Base-by-base conservation (phyloP, 2,888 invertebrate species). In the Stictocephala bisonia region DNA sequence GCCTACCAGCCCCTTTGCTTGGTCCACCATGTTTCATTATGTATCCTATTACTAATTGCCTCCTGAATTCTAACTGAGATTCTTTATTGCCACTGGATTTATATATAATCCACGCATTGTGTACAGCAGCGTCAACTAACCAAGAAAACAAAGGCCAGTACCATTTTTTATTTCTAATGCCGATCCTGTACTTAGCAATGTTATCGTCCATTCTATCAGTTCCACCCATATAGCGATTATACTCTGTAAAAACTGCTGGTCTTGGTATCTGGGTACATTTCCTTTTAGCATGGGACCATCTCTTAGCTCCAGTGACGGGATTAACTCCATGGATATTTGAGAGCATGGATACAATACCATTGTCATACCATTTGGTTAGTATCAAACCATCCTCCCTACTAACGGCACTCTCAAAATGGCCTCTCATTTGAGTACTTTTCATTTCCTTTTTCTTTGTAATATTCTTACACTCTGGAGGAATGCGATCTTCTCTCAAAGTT, bases 351-450 rank as follows among this genome's bases (percentile, higher is more conserved):
- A 82, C 80, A 22, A 80, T 77, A 64, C 74, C 73, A 71, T 81
- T 82, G 60, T 82, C 80, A 71, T 78, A 74, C 80, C 79, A 82
- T 67, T 76, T 76, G 18, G 76, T 75, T 29, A 77, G 41, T 58
- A 78, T 13, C 44, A 80, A 77, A n/a, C 74, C 74, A 50, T 72
- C 68, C 24, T 70, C 58, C 35, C 75, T 41, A 53, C 71, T 70
- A 50, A 72, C 60, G 13, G 58, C 60, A 50, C 35, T 35, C 68
- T 69, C 73, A 58, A 69, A 73, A 64, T 72, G 27, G 2, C 72
- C 73, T 68, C 64, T 60, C 48, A 50, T 29, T 41, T 70, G 4
- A 2, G 24, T 15, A 6, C 26, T 75, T 68, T 73, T 73, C 35
- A 40, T 53, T 51, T 68, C 26, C n/a, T 75, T 44, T 48, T 73